phyloP scores from a whole-genome alignment of 2,113 vertebrate species.

The Colinus virginianus region DNA sequence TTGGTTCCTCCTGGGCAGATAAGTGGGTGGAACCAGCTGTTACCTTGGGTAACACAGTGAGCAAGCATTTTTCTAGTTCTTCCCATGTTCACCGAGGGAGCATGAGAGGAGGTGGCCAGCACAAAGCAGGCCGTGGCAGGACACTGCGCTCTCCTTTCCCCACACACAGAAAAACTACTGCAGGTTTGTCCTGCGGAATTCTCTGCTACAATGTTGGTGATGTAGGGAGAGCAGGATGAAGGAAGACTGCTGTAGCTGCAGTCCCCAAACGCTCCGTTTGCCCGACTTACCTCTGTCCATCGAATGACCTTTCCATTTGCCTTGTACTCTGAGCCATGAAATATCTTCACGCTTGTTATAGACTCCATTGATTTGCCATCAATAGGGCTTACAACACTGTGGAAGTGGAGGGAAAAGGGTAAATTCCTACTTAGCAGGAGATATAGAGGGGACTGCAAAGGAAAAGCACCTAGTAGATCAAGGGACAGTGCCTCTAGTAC shows the following conservation, averaged over 20 bases:
- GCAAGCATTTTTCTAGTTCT: rapidly evolving
- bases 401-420: not conserved
- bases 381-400: conserved; percentile 93
- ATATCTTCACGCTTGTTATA: conserved; percentile 96
- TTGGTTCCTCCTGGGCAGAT: not conserved
- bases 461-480: not conserved
- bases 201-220: not conserved
- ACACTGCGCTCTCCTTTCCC: not conserved
- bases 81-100: rapidly evolving
- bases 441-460: not conserved
- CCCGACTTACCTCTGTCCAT: conserved; percentile 92
- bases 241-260: not conserved
- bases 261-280: not conserved
- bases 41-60: not conserved
- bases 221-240: not conserved
- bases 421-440: not conserved
- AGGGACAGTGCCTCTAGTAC: not conserved
- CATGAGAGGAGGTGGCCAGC: rapidly evolving
- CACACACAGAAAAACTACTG: not conserved
- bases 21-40: not conserved
- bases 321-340: conserved; percentile 97
- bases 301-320: conserved; percentile 97
- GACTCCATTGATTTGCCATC: conserved; percentile 98
- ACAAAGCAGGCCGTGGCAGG: rapidly evolving
- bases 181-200: not conserved